A percentile compares a stretch with the other conserved stretches of the same genome.
Evolutionary conservation across 2,888 invertebrate genomes (phyloP).

Genomic region (Atethmia centrago): DNA sequence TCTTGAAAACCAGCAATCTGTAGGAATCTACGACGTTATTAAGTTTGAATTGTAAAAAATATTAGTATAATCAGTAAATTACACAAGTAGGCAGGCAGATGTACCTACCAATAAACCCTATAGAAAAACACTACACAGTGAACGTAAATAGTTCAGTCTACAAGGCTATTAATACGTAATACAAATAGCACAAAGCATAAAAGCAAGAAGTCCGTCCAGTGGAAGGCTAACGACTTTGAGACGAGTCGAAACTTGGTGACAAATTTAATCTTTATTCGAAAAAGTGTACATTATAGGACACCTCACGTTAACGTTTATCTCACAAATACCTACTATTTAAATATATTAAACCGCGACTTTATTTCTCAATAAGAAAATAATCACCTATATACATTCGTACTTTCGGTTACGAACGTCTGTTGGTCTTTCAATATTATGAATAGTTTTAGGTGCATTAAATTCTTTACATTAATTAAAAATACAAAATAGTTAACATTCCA

Average conservation of each 20-base stretch:
- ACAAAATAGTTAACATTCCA: slow-evolving; percentile 3
- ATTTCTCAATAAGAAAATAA: slow-evolving; percentile 6
- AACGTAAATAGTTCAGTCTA: slow-evolving; percentile 50
- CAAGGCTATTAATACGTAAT: slow-evolving; percentile 54
- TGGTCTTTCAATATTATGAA: background rate
- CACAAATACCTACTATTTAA: slow-evolving; percentile 1
- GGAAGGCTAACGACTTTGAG: slow-evolving; percentile 41
- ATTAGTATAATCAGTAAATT: background rate
- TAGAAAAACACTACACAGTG: slow-evolving; percentile 38
- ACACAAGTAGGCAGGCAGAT: background rate
- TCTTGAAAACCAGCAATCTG: slow-evolving; percentile 1
- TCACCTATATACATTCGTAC: slow-evolving; percentile 5
- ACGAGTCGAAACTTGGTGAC: slow-evolving; percentile 22
- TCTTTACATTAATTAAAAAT: background rate
- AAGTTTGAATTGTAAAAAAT: background rate
- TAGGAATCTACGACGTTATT: background rate
- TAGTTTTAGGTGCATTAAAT: background rate
- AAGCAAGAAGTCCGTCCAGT: slow-evolving; percentile 45
- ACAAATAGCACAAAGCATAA: slow-evolving; percentile 50
- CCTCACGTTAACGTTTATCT: background rate
- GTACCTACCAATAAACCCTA: slow-evolving; percentile 13
- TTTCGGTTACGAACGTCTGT: background rate
- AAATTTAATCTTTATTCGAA: slow-evolving; percentile 15
- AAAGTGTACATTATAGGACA: background rate
- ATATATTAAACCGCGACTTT: background rate